These are phyloP conservation scores for Todiramphus chloris DNA, from an alignment of 2,113 vertebrate species.

Conservation along the genomic window DNA sequence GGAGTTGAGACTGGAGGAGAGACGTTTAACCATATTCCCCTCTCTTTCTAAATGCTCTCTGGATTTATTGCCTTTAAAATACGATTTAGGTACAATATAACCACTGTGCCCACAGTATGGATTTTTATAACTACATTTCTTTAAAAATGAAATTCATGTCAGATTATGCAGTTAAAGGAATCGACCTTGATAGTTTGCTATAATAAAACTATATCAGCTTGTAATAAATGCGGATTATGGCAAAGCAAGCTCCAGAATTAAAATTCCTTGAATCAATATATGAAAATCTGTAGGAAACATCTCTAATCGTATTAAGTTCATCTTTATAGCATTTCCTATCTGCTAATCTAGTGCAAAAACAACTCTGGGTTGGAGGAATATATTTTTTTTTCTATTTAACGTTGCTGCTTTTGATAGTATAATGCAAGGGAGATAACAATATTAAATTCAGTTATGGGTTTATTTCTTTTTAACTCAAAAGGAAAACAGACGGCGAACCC, in stretches of 20 bases:
- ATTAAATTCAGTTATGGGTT: constrained; percentile 21
- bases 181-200: constrained; percentile 72
- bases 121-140: constrained; percentile 67
- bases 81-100: constrained; percentile 56
- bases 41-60: background rate
- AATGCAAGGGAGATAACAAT: constrained; percentile 15
- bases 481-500: background rate
- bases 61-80: constrained; percentile 62
- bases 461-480: constrained; percentile 16
- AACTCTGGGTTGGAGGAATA: constrained; percentile 72
- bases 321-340: constrained; percentile 83
- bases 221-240: constrained; percentile 90
- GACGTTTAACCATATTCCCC: background rate
- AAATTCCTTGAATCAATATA: constrained; percentile 93
- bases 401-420: constrained; percentile 45
- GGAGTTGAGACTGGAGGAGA: background rate
- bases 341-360: constrained; percentile 86
- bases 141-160: constrained; percentile 72
- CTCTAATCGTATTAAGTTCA: constrained; percentile 83
- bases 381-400: constrained; percentile 71
- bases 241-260: constrained; percentile 84
- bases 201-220: constrained; percentile 76
- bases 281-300: constrained; percentile 85
- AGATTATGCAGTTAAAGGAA: constrained; percentile 68
- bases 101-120: constrained; percentile 55